Conservation (phyloP, 1,140 invertebrate species). For the Hesperophylax magnus region DNA sequence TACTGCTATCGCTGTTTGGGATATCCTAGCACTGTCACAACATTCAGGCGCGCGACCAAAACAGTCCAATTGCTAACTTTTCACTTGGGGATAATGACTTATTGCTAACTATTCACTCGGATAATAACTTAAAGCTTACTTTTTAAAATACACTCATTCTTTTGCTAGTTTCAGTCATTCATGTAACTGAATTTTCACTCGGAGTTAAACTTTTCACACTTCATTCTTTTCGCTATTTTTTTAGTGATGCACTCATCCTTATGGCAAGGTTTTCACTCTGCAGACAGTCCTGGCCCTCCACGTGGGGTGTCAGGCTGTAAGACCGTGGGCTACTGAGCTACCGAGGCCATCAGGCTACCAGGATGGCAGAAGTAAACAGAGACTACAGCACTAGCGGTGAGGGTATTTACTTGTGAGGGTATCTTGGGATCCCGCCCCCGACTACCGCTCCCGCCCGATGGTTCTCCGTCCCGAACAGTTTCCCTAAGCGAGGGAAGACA, state of each 20-base stretch:
- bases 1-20: too few relatives aligned
- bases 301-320: not conserved
- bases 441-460: not conserved
- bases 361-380: not conserved
- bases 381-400: not conserved
- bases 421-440: not conserved
- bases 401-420: slow-evolving; percentile 6
- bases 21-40: too few relatives aligned
- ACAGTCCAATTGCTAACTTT: too few relatives aligned
- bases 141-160: too few relatives aligned
- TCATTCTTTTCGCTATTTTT: too few relatives aligned
- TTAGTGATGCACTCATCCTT: not conserved
- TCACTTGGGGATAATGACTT: too few relatives aligned
- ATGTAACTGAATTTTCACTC: too few relatives aligned
- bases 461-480: slow-evolving; percentile 1
- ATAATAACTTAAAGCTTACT: too few relatives aligned
- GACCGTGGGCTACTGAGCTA: not conserved
- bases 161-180: too few relatives aligned
- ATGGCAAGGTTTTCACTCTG: not conserved
- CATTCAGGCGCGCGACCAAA: too few relatives aligned
- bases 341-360: not conserved
- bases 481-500: not conserved
- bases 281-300: not conserved
- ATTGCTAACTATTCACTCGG: too few relatives aligned
- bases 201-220: too few relatives aligned